phyloP scores from a whole-genome alignment of 2,888 invertebrate species.

The Ganaspis brasiliensis region DNA sequence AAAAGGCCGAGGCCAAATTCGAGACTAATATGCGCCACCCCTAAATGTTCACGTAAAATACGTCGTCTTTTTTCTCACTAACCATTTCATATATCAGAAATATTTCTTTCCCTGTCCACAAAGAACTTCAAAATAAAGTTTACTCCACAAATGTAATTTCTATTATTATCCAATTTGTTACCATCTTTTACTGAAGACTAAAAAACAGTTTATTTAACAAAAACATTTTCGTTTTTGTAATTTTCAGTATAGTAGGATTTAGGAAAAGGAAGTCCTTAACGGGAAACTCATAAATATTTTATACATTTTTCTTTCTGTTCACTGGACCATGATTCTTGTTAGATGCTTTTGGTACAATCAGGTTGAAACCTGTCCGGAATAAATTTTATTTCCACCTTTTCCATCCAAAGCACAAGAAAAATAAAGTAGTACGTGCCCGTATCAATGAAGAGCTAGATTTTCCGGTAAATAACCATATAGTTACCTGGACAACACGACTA shows the following conservation, averaged over 20 bases:
- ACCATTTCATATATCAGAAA: too few relatives aligned
- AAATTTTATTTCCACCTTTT: constrained; percentile 37
- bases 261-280: constrained; percentile 14
- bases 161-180: too few relatives aligned
- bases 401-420: not conserved
- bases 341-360: constrained; percentile 31
- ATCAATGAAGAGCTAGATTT: constrained; percentile 41
- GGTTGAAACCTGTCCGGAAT: constrained; percentile 37
- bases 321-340: constrained; percentile 31
- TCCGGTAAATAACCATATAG: constrained; percentile 40
- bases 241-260: too few relatives aligned
- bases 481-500: constrained; percentile 31
- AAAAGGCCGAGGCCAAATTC: constrained; percentile 35
- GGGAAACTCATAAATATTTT: constrained; percentile 25
- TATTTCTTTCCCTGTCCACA: too few relatives aligned
- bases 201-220: too few relatives aligned
- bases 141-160: too few relatives aligned
- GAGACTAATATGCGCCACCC: constrained; percentile 22
- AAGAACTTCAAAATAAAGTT: too few relatives aligned
- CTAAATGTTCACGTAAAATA: not conserved
- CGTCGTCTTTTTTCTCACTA: too few relatives aligned
- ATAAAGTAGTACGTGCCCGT: constrained; percentile 39
- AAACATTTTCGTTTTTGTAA: too few relatives aligned
- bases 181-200: too few relatives aligned
- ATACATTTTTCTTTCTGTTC: constrained; percentile 27